phyloP scores from a whole-genome alignment of 2,888 invertebrate genomes.

The Drosophila eohydei region DNA sequence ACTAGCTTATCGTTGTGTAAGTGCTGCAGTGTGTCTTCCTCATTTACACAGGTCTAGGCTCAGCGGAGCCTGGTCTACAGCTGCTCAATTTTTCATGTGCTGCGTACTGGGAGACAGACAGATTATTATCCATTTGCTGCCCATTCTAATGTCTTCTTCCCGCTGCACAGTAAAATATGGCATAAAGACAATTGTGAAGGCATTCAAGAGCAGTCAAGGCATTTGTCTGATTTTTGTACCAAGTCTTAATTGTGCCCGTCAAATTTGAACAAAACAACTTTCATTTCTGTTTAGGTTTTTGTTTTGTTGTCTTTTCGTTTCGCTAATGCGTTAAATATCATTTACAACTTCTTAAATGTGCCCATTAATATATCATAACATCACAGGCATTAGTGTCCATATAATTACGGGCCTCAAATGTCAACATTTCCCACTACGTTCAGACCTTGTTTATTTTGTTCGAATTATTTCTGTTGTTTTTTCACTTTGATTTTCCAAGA shows the following conservation, averaged over 20 bases:
- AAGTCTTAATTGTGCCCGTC: slow-evolving; percentile 45
- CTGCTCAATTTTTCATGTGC: slow-evolving; percentile 48
- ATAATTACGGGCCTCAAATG: slow-evolving; percentile 36
- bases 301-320: slow-evolving; percentile 19
- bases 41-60: slow-evolving; percentile 5
- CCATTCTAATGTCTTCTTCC: slow-evolving; percentile 37
- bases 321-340: slow-evolving; percentile 52
- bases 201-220: background rate
- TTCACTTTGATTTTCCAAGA: slow-evolving; percentile 37
- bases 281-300: slow-evolving; percentile 21
- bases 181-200: slow-evolving; percentile 5
- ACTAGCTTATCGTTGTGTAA: slow-evolving; percentile 60
- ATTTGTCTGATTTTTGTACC: slow-evolving; percentile 10
- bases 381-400: slow-evolving; percentile 30
- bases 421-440: slow-evolving; percentile 25
- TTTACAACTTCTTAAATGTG: slow-evolving; percentile 51
- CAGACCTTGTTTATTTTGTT: slow-evolving; percentile 19
- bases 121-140: slow-evolving; percentile 7
- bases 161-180: slow-evolving; percentile 4
- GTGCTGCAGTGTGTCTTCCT: slow-evolving; percentile 18
- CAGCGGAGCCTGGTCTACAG: slow-evolving; percentile 11
- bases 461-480: slow-evolving; percentile 13
- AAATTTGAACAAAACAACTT: slow-evolving; percentile 40
- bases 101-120: slow-evolving; percentile 16
- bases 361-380: slow-evolving; percentile 48